Evolutionary conservation across 2,888 invertebrate genomes (phyloP).

Genomic region (Microctonus hyperodae): DNA sequence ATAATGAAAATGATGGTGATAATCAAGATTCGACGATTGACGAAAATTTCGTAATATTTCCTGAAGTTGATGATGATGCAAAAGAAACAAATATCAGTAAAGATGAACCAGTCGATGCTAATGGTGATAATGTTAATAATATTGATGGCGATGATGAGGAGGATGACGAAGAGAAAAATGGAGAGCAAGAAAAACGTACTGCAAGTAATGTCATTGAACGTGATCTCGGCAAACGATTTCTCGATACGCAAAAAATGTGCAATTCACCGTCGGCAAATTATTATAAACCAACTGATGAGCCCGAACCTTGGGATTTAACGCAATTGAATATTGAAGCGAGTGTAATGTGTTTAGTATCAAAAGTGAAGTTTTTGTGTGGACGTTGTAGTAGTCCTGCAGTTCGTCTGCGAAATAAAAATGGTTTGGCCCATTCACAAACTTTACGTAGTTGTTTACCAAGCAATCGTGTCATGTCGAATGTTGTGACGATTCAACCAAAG

Average conservation of each 20-base stretch:
- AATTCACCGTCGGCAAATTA: constrained; percentile 78
- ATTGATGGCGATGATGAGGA: constrained; percentile 10
- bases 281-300: constrained; percentile 81
- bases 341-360: constrained; percentile 84
- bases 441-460: constrained; percentile 43
- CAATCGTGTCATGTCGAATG: constrained; percentile 35
- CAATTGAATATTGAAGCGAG: constrained; percentile 87
- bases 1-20: constrained; percentile 56
- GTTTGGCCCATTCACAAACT: constrained; percentile 49
- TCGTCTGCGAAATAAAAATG: constrained; percentile 67
- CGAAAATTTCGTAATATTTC: constrained; percentile 68
- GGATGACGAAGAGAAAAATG: constrained; percentile 42
- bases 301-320: constrained; percentile 86
- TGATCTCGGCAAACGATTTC: constrained; percentile 61
- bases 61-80: constrained; percentile 66
- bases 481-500: constrained; percentile 60
- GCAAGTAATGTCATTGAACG: constrained; percentile 49
- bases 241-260: constrained; percentile 68
- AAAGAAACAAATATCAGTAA: constrained; percentile 40
- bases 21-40: constrained; percentile 54
- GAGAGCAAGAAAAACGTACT: constrained; percentile 44
- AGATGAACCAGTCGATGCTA: constrained; percentile 38
- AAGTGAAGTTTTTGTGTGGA: constrained; percentile 81
- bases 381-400: constrained; percentile 77
- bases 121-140: constrained; percentile 41